A percentile compares a stretch with the other conserved stretches of the same genome.
Conservation (phyloP, 2,113 vertebrate genomes). For the Neotoma lepida region DNA sequence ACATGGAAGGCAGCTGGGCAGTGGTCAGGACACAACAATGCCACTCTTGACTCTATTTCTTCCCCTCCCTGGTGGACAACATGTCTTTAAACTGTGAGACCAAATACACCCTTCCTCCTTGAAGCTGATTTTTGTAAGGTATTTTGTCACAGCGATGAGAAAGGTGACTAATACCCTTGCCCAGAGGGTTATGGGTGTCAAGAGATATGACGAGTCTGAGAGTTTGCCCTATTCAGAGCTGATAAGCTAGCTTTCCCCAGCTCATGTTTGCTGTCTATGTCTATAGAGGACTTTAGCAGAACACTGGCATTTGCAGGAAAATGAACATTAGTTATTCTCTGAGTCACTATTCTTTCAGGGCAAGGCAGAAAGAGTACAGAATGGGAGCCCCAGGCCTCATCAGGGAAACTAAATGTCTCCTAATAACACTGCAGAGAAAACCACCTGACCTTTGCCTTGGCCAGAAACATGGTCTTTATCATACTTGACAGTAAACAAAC, state of each 20-base stretch:
- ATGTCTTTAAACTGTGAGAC: not conserved
- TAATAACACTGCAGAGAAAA: not conserved
- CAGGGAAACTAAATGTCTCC: not conserved
- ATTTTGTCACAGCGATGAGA: not conserved
- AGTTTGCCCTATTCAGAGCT: not conserved
- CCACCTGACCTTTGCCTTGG: slow-evolving; percentile 19
- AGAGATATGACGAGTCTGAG: not conserved
- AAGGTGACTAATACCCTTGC: not conserved
- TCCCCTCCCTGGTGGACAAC: not conserved
- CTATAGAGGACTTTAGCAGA: not conserved
- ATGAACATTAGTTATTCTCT: not conserved
- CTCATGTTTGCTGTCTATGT: not conserved
- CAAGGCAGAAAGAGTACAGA: not conserved
- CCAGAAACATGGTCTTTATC: slow-evolving; percentile 8
- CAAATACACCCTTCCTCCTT: not conserved
- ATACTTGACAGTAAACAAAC: slow-evolving; percentile 4
- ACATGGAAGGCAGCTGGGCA: not conserved
- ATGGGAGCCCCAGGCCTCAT: too few relatives aligned
- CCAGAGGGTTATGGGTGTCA: not conserved
- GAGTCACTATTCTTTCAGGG: not conserved
- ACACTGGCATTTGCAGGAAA: not conserved
- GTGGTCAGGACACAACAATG: not conserved
- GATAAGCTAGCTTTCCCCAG: not conserved
- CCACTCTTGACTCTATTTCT: not conserved
- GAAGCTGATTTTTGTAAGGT: not conserved